Evolutionary conservation across 2,113 vertebrate genomes (phyloP).

Genomic region (Ciconia maguari): DNA sequence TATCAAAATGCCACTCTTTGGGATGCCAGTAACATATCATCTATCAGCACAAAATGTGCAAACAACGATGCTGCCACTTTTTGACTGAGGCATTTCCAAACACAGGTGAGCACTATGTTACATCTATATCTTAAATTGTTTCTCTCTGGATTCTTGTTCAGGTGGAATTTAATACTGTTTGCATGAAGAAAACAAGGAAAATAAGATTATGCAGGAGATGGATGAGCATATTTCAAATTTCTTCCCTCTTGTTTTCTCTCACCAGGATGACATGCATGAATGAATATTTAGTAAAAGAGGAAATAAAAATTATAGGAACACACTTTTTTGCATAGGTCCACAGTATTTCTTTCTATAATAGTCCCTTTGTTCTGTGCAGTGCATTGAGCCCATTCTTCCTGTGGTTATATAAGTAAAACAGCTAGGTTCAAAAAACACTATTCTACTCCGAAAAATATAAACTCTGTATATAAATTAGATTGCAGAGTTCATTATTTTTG

Average conservation of each 20-base stretch:
- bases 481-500: neutral
- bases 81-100: neutral
- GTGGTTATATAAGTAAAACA: neutral
- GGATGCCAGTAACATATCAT: neutral
- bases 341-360: neutral
- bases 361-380: neutral
- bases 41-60: neutral
- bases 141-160: neutral
- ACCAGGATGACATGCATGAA: neutral
- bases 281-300: constrained; percentile 6
- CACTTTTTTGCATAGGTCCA: neutral
- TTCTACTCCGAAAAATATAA: neutral
- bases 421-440: neutral
- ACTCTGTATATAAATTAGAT: neutral
- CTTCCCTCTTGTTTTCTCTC: neutral
- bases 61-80: neutral
- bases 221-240: neutral
- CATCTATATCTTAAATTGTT: neutral
- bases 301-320: neutral
- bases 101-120: neutral
- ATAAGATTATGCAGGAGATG: neutral
- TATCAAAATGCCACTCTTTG: neutral
- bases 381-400: neutral
- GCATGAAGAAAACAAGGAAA: neutral
- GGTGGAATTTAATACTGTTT: neutral